phyloP scores from a whole-genome alignment of 2,888 invertebrate genomes.

The Agrotis exclamationis region DNA sequence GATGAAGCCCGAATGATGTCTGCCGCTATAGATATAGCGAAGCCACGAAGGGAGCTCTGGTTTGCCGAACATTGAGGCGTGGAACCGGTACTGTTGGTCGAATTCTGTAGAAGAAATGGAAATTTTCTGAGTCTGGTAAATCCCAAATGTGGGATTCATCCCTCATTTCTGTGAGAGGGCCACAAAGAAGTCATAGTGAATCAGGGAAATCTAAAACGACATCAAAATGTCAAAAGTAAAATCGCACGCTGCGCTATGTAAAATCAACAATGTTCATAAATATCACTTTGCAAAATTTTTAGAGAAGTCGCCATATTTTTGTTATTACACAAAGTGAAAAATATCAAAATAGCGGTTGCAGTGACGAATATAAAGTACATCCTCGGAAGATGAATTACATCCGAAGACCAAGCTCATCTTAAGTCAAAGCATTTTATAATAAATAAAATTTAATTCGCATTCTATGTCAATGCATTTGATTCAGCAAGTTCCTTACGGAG shows the following conservation, averaged over 20 bases:
- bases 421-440: not conserved
- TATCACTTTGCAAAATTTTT: no score
- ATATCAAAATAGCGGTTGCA: not conserved
- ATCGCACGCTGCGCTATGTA: no score
- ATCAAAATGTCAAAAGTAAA: not conserved
- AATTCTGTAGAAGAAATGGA: slow-evolving; percentile 81
- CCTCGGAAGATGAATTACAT: not conserved
- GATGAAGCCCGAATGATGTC: slow-evolving; percentile 95
- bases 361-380: not conserved
- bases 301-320: not conserved
- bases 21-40: slow-evolving; percentile 95
- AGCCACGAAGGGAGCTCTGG: slow-evolving; percentile 97
- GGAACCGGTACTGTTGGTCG: slow-evolving; percentile 93
- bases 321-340: no score
- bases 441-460: not conserved
- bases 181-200: no score
- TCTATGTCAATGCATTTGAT: not conserved
- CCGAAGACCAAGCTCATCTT: not conserved
- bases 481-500: not conserved
- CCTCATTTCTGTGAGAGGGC: not conserved
- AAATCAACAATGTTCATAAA: no score
- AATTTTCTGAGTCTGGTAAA: not conserved
- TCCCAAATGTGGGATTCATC: not conserved
- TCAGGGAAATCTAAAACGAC: not conserved
- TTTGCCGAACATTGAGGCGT: slow-evolving; percentile 94